Conservation (phyloP, 2,888 invertebrate genomes). For the Melinaea marsaeus region DNA sequence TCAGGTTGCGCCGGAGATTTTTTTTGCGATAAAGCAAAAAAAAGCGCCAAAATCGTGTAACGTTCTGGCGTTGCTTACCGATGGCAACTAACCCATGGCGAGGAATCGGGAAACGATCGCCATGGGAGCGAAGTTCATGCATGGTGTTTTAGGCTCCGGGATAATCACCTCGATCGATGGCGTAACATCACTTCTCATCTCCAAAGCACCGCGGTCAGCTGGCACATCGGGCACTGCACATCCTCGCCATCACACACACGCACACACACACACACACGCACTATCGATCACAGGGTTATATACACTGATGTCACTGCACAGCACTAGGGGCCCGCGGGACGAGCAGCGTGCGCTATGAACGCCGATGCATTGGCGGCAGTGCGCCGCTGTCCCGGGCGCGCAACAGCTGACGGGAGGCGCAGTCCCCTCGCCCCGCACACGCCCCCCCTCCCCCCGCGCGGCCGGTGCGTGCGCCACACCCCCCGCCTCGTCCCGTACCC, state of each 20-base stretch:
- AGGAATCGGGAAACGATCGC: conserved; percentile 41
- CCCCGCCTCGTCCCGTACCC: conserved; percentile 58
- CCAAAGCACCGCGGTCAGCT: conserved; percentile 67
- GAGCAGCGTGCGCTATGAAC: conserved; percentile 66
- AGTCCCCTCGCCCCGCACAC: conserved; percentile 51
- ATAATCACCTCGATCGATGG: conserved; percentile 77
- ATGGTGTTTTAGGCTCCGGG: conserved; percentile 65
- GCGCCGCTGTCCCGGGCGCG: conserved; percentile 71
- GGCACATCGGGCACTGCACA: conserved; percentile 55
- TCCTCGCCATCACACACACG: conserved; percentile 64
- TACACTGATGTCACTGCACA: conserved; percentile 52
- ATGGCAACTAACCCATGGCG: conserved; percentile 47
- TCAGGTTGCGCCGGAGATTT: conserved; percentile 39
- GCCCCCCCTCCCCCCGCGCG: conserved; percentile 43
- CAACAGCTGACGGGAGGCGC: conserved; percentile 78
- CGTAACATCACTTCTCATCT: conserved; percentile 74
- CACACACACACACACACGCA: conserved; percentile 49
- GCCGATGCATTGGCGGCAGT: conserved; percentile 72
- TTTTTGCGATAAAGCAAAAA: conserved; percentile 45
- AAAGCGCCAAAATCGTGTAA: conserved; percentile 50
- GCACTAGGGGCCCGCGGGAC: conserved; percentile 43
- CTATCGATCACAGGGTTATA: conserved; percentile 40
- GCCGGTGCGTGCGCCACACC: conserved; percentile 66
- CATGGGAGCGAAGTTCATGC: conserved; percentile 50
- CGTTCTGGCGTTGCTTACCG: conserved; percentile 56